These are phyloP conservation scores for Entomyzon cyanotis DNA, from an alignment of 2,113 vertebrate species.

Conservation along the genomic window DNA sequence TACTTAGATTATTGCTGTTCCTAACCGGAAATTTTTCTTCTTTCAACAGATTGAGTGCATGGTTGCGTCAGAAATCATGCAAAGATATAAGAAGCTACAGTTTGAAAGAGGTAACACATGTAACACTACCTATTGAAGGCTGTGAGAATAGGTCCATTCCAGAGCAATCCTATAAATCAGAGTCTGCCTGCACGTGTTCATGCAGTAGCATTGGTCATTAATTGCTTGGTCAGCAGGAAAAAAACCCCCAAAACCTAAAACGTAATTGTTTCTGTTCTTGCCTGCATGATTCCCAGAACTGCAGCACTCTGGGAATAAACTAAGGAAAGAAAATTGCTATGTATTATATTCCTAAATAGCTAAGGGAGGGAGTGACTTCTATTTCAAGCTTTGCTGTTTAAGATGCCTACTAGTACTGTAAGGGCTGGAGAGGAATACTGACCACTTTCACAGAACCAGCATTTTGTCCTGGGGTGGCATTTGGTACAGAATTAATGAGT, in stretches of 20 bases:
- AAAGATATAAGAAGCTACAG: constrained; percentile 94
- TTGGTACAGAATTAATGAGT: background rate
- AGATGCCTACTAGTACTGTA: background rate
- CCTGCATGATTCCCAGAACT: background rate
- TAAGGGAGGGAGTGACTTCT: background rate
- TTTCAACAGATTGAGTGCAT: constrained; percentile 91
- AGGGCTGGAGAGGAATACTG: background rate
- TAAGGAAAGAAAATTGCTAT: constrained; percentile 3
- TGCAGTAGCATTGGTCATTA: background rate
- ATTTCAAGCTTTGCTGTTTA: background rate
- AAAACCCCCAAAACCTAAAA: background rate
- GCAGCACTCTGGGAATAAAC: background rate
- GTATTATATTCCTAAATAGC: background rate
- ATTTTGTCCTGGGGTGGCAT: background rate
- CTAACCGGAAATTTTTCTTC: background rate
- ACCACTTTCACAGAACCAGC: background rate
- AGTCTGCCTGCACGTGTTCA: background rate
- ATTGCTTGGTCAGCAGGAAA: background rate
- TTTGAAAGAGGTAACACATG: constrained; percentile 89
- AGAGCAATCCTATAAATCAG: background rate
- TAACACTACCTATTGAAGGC: background rate
- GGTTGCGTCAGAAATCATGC: constrained; percentile 95
- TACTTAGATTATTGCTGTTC: background rate
- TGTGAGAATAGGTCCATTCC: background rate
- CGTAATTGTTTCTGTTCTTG: background rate